Evolutionary conservation across 2,113 vertebrate genomes (phyloP).

Genomic region (Thermophis baileyi): DNA sequence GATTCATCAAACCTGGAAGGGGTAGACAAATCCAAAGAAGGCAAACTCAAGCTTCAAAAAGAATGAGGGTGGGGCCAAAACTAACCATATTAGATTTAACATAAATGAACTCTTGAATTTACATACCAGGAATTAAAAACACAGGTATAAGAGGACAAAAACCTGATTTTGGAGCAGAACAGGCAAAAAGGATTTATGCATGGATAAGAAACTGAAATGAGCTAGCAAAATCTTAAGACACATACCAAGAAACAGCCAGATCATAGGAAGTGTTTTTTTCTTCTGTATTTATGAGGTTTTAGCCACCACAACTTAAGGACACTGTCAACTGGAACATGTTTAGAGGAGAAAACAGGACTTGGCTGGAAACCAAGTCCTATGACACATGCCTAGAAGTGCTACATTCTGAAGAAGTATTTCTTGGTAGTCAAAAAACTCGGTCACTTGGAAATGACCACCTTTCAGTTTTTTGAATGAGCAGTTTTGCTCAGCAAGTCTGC

Average conservation of each 20-base stretch:
- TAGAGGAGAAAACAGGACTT: neutral
- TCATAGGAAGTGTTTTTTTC: neutral
- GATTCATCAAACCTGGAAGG: neutral
- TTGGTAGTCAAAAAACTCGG: neutral
- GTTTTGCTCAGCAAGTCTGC: neutral
- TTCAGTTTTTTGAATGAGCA: neutral
- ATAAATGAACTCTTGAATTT: neutral
- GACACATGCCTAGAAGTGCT: neutral
- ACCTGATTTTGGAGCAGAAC: neutral
- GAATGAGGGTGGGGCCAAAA: neutral
- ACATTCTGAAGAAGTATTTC: neutral
- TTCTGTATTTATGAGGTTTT: neutral
- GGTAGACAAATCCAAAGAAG: neutral
- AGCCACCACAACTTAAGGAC: neutral
- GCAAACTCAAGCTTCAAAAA: neutral
- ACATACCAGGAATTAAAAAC: neutral
- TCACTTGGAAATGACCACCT: neutral
- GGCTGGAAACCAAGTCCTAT: neutral
- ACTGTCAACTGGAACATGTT: neutral
- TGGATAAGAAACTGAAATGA: neutral
- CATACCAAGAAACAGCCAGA: neutral
- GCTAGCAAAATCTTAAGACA: neutral
- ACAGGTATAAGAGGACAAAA: neutral
- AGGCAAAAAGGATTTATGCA: neutral
- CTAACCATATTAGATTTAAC: neutral